Evolutionary conservation across 2,113 vertebrate species (phyloP).

Genomic region (Brachirus orientalis): DNA sequence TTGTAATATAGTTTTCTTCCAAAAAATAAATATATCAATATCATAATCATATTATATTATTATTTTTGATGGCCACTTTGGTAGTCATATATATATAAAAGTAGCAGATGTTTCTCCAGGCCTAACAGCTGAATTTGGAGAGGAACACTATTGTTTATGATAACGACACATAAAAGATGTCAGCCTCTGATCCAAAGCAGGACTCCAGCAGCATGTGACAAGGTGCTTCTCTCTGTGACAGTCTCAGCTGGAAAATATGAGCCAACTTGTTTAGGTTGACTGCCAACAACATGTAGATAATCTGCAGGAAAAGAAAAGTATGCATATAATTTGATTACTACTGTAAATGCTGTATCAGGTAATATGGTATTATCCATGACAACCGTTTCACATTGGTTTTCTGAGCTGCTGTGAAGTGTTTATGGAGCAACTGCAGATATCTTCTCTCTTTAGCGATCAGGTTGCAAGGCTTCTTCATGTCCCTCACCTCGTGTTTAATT

Average conservation of each 20-base stretch:
- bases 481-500: neutral
- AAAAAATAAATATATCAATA: neutral
- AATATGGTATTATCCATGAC: neutral
- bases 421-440: neutral
- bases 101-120: neutral
- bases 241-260: slow-evolving; percentile 53
- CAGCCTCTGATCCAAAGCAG: slow-evolving; percentile 54
- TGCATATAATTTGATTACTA: too few relatives aligned
- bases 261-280: slow-evolving; percentile 5
- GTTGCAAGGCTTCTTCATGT: neutral
- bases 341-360: neutral
- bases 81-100: neutral
- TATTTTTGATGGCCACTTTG: neutral
- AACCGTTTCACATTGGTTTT: neutral
- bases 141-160: slow-evolving; percentile 65
- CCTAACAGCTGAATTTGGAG: slow-evolving; percentile 56
- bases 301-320: too few relatives aligned
- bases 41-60: neutral
- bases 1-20: too few relatives aligned
- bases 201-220: slow-evolving; percentile 11
- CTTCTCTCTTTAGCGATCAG: neutral
- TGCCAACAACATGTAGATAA: slow-evolving; percentile 21
- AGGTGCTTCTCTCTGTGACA: slow-evolving; percentile 2
- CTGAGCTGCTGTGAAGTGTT: neutral
- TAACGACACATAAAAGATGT: slow-evolving; percentile 19